These are phyloP conservation scores for Limonius californicus DNA, from an alignment of 1,140 invertebrate genomes.

Conservation along the genomic window DNA sequence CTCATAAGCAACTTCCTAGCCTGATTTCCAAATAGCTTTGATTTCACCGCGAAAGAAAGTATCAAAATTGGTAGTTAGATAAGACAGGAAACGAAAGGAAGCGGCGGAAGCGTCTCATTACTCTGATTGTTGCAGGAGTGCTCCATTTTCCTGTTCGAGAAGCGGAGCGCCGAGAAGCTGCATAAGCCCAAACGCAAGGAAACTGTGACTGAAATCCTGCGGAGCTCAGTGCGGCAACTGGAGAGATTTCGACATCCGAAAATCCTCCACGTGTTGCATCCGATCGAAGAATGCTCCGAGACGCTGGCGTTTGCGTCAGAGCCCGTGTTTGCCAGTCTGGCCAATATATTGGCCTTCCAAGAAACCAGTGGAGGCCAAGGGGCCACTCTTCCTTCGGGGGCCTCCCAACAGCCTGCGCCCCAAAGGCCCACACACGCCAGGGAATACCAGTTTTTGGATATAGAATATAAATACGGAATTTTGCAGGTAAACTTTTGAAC, in stretches of 20 bases:
- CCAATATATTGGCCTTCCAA: slow-evolving; percentile 77
- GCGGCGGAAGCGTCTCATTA: too few species aligned
- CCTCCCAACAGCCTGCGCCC: slow-evolving; percentile 43
- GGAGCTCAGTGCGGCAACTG: slow-evolving; percentile 74
- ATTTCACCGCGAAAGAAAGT: too few species aligned
- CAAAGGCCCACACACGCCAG: slow-evolving; percentile 58
- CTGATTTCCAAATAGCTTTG: too few species aligned
- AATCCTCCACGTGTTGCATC: slow-evolving; percentile 69
- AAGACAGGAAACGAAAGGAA: too few species aligned
- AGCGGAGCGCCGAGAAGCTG: slow-evolving; percentile 87
- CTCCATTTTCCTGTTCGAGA: slow-evolving; percentile 94
- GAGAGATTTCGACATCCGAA: slow-evolving; percentile 86
- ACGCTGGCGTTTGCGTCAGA: slow-evolving; percentile 91
- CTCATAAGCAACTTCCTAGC: too few species aligned
- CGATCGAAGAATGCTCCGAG: slow-evolving; percentile 76
- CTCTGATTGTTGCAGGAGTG: slow-evolving; percentile 83
- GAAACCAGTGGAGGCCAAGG: slow-evolving; percentile 44
- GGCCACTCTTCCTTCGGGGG: slow-evolving; percentile 45
- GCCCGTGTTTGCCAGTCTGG: slow-evolving; percentile 80
- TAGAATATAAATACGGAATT: slow-evolving; percentile 90
- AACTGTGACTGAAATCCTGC: slow-evolving; percentile 84
- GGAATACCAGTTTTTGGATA: slow-evolving; percentile 83
- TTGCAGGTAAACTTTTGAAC: too few species aligned
- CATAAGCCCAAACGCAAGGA: slow-evolving; percentile 92
- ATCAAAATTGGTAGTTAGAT: too few species aligned